Base-by-base conservation (phyloP, 1,140 invertebrate genomes). In the Calycopis cecrops region DNA sequence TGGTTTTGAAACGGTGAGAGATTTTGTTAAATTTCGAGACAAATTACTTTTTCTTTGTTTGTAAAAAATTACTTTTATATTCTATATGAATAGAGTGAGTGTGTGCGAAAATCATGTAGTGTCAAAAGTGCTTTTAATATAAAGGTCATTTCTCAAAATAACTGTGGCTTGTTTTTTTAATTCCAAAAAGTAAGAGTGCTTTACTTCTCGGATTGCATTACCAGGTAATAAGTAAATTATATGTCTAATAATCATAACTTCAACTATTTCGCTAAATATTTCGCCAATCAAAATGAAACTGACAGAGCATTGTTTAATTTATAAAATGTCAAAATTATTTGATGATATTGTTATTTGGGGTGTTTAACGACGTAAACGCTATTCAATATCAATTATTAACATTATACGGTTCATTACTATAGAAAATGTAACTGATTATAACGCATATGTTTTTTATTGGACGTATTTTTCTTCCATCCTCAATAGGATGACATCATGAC, bases 1-100 rank as follows among this genome's bases (percentile, higher is more conserved):
- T 73, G 72, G 81, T 81, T 81, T 81, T 79, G 59, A 75, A 84
- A 83, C 78, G 71, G 68, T 75, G 72, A 77, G 71, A 79, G 21
- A 59, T 70, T 71, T 72, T 67, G 58, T 62, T 65, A 67, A 73
- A 66, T 55, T 60, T 38, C 33, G 64, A 57, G 57, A 60, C 57
- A 61, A 68, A 62, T 65, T 60, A 52, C 37, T 48, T 60, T 55
- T 48, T 52, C 52, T 67, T 52, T 58, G 4, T 63, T 50, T 38
- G 47, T 28, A 37, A 17, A 35, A 59, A 38, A 40, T 51, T 53
- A 9, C 12, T 48, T 65, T 64, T 37, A 4, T 49, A 52, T 52
- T 55, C 57, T 61, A 61, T 69, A 60, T 66, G 33, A 34, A 57
- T 63, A 65, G 44, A 64, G 67, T 69, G 55, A 63, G 62, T 67